A percentile compares a stretch with the other conserved stretches of the same genome.
These are phyloP conservation scores for Phalacrocorax carbo DNA, from an alignment of 2,113 vertebrate species.

Conservation along the genomic window DNA sequence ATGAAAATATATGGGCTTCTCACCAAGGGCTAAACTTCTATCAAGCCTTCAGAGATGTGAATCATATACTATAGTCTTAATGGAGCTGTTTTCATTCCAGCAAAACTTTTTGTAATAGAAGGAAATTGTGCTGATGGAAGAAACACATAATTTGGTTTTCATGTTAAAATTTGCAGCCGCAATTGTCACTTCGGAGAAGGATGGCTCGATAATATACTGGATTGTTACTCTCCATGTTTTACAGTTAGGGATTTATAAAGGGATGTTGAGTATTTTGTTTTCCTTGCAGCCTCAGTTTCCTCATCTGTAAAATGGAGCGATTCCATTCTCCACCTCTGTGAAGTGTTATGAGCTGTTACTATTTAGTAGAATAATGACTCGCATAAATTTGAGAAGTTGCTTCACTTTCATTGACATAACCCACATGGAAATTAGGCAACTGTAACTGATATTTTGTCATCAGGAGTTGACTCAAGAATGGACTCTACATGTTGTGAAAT, in stretches of 20 bases:
- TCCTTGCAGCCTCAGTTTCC: background rate
- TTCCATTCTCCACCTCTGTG: background rate
- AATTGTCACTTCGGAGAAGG: background rate
- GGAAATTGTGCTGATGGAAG: background rate
- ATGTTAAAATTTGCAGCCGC: background rate
- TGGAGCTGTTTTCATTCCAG: background rate
- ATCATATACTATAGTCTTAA: background rate
- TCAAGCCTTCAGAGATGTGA: background rate
- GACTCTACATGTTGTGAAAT: background rate
- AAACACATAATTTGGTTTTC: background rate
- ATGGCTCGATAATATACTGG: background rate
- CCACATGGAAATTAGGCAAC: background rate
- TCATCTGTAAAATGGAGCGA: background rate
- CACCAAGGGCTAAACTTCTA: background rate
- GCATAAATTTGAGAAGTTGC: background rate
- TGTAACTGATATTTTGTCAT: background rate
- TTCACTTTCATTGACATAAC: background rate
- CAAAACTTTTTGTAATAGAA: background rate
- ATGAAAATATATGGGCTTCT: background rate
- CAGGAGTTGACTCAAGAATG: background rate
- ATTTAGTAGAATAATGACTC: background rate
- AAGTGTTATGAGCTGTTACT: background rate
- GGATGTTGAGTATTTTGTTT: background rate
- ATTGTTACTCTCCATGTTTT: background rate
- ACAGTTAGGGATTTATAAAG: background rate